A percentile compares a stretch with the other conserved stretches of the same genome.
Conservation (phyloP, 1,140 invertebrate genomes). For the Zaprionus ghesquierei region DNA sequence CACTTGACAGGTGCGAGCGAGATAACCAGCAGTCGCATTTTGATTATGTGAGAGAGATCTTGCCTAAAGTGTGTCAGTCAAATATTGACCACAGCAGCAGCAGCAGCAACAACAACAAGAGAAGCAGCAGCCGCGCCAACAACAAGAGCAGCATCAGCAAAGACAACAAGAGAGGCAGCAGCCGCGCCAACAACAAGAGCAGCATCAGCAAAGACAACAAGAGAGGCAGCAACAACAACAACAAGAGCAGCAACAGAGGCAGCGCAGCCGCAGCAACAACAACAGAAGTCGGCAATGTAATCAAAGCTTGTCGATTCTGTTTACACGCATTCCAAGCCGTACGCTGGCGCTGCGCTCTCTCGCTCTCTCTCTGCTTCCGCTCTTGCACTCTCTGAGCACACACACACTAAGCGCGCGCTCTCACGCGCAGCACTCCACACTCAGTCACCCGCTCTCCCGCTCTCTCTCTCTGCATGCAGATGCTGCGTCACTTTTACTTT, state of each 20-base stretch:
- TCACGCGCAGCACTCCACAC: background rate
- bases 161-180: conserved; percentile 10
- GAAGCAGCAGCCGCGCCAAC: background rate
- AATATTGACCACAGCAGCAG: conserved; percentile 47
- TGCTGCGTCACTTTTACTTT: background rate
- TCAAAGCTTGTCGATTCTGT: conserved; percentile 9
- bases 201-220: background rate
- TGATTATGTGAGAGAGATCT: conserved; percentile 3
- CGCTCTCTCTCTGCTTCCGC: background rate
- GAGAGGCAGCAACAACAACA: conserved; percentile 4
- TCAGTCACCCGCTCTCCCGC: too few relatives aligned
- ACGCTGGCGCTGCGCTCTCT: background rate
- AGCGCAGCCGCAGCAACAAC: background rate
- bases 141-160: background rate
- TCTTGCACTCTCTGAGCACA: background rate
- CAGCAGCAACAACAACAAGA: background rate
- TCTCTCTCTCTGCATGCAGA: background rate
- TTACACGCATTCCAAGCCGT: conserved; percentile 8
- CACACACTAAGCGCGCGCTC: background rate
- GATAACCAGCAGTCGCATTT: background rate
- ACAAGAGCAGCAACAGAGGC: too few relatives aligned
- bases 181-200: background rate
- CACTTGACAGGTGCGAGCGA: conserved; percentile 8
- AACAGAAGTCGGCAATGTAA: conserved; percentile 7
- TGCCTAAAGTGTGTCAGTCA: conserved; percentile 46